These are phyloP conservation scores for Chymomyza procnemis DNA, from an alignment of 2,888 invertebrate genomes.

Conservation along the genomic window DNA sequence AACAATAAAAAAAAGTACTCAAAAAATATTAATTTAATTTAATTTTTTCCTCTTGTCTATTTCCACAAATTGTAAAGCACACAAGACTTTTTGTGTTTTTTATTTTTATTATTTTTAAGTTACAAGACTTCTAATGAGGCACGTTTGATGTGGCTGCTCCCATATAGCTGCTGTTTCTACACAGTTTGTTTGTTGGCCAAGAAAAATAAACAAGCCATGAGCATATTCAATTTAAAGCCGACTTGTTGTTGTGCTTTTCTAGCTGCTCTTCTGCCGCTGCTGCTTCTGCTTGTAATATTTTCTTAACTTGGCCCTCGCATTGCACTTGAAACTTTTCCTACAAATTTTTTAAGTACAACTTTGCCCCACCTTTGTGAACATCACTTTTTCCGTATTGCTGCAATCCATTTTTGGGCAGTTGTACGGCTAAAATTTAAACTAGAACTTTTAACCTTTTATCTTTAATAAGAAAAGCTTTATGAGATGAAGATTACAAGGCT, in stretches of 20 bases:
- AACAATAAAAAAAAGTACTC: conserved; percentile 36
- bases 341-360: conserved; percentile 31
- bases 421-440: background rate
- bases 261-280: background rate
- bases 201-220: conserved; percentile 26
- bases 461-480: background rate
- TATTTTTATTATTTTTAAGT: conserved; percentile 13
- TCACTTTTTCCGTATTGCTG: conserved; percentile 31
- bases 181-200: background rate
- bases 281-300: background rate
- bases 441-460: background rate
- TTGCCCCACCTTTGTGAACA: conserved; percentile 19
- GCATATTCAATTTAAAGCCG: background rate
- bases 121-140: conserved; percentile 59
- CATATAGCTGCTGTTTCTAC: background rate
- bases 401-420: background rate
- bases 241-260: background rate
- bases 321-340: conserved; percentile 67
- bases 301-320: conserved; percentile 16
- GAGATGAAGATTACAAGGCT: background rate
- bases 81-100: conserved; percentile 3
- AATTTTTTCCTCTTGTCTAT: too few relatives aligned
- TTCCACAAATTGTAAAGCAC: conserved; percentile 9
- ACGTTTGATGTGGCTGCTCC: conserved; percentile 40
- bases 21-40: conserved; percentile 1